Base-by-base conservation (phyloP, 2,113 vertebrate species). In the Nasalis larvatus region DNA sequence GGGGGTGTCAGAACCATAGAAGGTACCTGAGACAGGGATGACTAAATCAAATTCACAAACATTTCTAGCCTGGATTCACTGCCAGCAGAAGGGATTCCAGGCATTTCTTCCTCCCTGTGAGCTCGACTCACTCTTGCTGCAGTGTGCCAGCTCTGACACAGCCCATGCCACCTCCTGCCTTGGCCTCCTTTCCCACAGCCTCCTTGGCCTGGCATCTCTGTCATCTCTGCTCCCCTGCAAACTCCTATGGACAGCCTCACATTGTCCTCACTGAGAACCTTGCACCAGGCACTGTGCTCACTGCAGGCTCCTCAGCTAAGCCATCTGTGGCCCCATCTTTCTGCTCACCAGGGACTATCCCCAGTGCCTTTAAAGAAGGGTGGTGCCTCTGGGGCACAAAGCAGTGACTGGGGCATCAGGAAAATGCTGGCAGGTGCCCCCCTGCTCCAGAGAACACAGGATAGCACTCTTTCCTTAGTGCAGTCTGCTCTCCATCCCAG, bases 241-340 rank as follows among this genome's bases (percentile, higher is more conserved):
- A 35, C 11, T 78, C 16, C 14, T 40, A 11, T 13, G 68, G 49
- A 63, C 1, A 0, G 35, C 76, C 66, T 35, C 54, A 11, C 0
- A 5, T 35, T 4, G 3, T 58, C 40, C 32, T 37, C 5, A 12
- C 40, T 32, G n/a, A 92, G 56, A 76, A 54, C 7, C 17, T 6
- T 54, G 80, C 8, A 12, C 4, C 0, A 0, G 13, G 37, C 30
- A 21, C 0, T 17, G 35, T 76, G 54, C 35, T 82, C 27, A 6
- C 45, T 27, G 60, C 40, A 52, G 25, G 42, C 7, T 7, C 47
- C 40, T 76, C 35, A 47, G 66, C 12, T 8, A 52, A 74, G 2
- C 71, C 63, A 54, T 30, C 66, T 42, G 42, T 18, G 1, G 6
- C 17, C 9, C 52, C 52, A 45, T 8, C 21, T 52, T 85, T 32